Evolutionary conservation across 2,888 invertebrate species (phyloP), one percentile per base, ranked within the genome.

Genomic region (Antheraea yamamai): DNA sequence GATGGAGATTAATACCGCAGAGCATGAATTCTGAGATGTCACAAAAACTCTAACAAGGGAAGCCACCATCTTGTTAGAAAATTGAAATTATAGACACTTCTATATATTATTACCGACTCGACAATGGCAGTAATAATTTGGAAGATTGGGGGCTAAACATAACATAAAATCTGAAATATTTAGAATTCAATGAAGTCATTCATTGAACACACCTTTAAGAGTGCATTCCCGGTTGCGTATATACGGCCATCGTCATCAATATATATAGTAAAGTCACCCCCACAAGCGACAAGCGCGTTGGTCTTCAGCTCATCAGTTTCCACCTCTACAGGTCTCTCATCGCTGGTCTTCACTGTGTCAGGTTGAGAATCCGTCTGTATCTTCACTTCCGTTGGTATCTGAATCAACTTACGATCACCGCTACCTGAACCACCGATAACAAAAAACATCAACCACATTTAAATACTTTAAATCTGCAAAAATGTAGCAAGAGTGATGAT

Each of bases 201-300:
- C 55, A 61, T 10, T 12, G n/a, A 23, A 61, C 61, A 23, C 83
- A 93, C 94, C 85, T 89, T 90, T 52, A 85, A 76, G 81, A 92
- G 92, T 73, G 97, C 96, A 81, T 96, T 97, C 35, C 98, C 98
- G 95, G 98, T 97, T 14, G 97, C 96, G 88, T 96, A 96, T 52
- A 98, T 92, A 80, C 96, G 96, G 39, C 97, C 97, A 74, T 94
- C 95, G 75, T 95, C 93, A 79, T 96, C 96, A 74, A 98, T 93
- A 51, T 96, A 97, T 77, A 98, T 93, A 0, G 97, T 97, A 84
- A 96, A 97, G 88, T 98, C 97, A 23, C 96, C 96, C 0, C 98
- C 98, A 84, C 97, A 97, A 47, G 96, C 96, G 64, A 97, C 95
- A 85, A 92, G 77, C 10, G 92, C 90, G 73, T 83, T 90, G 0